These are phyloP conservation scores for Picathartes gymnocephalus DNA, from an alignment of 2,113 vertebrate genomes.

Conservation along the genomic window DNA sequence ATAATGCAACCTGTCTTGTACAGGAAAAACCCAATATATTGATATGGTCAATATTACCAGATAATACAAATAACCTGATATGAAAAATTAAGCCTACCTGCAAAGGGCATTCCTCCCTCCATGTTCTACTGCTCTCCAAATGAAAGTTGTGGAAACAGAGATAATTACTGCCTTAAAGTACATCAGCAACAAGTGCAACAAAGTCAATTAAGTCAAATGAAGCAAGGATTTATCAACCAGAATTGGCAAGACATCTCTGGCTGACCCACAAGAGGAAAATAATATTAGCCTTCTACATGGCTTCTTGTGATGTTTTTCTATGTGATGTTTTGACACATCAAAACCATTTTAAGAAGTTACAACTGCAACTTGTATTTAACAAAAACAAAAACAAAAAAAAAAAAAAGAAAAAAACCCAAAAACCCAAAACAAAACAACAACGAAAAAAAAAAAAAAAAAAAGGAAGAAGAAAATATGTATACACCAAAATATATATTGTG, in stretches of 20 bases:
- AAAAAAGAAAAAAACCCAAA: neutral
- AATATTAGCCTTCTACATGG: neutral
- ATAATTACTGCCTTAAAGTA: neutral
- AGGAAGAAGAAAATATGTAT: neutral
- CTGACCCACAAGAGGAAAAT: neutral
- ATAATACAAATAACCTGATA: neutral
- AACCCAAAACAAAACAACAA: too few species aligned
- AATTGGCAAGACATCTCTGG: neutral
- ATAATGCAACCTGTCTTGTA: neutral
- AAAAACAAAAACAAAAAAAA: too few species aligned
- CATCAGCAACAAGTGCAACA: neutral
- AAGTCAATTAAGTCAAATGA: neutral
- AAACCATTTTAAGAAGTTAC: neutral
- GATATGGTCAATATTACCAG: neutral
- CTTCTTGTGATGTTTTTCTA: neutral
- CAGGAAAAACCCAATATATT: neutral
- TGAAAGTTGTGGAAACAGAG: neutral
- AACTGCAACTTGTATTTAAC: neutral
- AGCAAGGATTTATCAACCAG: neutral
- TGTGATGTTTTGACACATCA: neutral
- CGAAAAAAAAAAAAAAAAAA: neutral
- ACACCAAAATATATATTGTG: neutral
- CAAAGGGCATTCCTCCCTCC: neutral
- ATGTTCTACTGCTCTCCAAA: neutral
- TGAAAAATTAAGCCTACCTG: neutral